Evolutionary conservation across 2,113 vertebrate genomes (phyloP), one percentile per base, ranked within the genome.

Genomic region (Hydrochoerus hydrochaeris): DNA sequence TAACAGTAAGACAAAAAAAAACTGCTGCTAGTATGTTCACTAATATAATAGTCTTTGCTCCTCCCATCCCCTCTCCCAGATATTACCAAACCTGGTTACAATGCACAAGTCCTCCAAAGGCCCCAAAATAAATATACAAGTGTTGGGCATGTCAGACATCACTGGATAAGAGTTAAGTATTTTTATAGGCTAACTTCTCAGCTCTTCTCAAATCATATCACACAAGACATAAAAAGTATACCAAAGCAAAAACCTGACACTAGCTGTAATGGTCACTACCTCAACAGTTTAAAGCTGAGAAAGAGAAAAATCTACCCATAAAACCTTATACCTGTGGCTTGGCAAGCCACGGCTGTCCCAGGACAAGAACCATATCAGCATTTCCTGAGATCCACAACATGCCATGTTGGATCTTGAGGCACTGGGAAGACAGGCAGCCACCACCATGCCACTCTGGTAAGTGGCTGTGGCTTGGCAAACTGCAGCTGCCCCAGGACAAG

Each of bases 181-280:
- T 67, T 75, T 92, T 32, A 73, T 41, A 86, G 58, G 65, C 80
- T 0, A 0, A 85, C 49, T 32, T 96, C 82, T 88, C 67, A 77
- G 69, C 20, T 88, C 7, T 69, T 91, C 82, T 92, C 44, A 91
- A 81, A 92, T 73, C 71, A 83, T 22, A 63, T 54, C 12, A 80
- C 38, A 46, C 38, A 46, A 46, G 57, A 65, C 13, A 78, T 82
- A 44, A 96, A 92, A 96, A 80, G 41, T 69, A 94, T 41, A 32
- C 24, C 75, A 94, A 16, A 7, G 67, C 41, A 92, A 62, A 92
- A 97, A 90, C 19, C 44, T 49, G 73, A 65, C 20, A 81, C 44
- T 88, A 20, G 77, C 46, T 85, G 7, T 86, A 71, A 57, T 9
- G 89, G 24, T 83, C 83, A 78, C 69, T 44, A 88, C 62, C 54